phyloP scores from a whole-genome alignment of 2,797 vertebrate genomes.

The Halcyon badia region DNA sequence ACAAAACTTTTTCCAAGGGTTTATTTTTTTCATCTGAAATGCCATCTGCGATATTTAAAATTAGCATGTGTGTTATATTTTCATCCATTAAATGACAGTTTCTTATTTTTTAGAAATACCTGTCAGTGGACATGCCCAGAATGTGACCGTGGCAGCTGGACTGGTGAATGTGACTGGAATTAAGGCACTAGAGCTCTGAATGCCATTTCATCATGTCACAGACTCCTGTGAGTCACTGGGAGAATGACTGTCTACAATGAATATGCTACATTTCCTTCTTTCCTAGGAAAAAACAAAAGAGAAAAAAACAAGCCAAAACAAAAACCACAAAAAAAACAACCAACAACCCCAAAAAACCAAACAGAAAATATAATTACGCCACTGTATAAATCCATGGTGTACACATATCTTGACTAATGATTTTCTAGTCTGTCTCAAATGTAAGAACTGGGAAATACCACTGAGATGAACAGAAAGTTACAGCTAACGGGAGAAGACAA shows the following conservation, averaged over 20 bases:
- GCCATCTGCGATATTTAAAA: background rate
- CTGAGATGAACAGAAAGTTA: background rate
- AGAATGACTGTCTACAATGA: background rate
- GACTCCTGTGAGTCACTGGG: background rate
- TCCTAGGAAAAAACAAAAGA: background rate
- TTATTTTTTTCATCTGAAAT: background rate
- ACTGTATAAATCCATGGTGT: background rate
- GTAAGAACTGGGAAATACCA: background rate
- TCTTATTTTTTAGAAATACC: background rate
- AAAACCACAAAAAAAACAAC: background rate
- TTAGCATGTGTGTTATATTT: background rate
- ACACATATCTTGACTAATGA: background rate
- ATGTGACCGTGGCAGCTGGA: background rate
- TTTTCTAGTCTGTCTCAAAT: background rate
- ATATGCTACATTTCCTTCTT: background rate
- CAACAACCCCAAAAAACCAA: background rate
- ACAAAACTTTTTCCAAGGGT: background rate
- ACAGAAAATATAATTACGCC: background rate
- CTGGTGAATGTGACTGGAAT: background rate
- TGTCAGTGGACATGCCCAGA: background rate
- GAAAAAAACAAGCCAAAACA: background rate
- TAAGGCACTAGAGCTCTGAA: background rate
- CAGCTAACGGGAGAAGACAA: background rate
- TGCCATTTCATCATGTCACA: fast-evolving
- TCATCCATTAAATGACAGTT: background rate